phyloP scores from a whole-genome alignment of 1,140 invertebrate species.

The Habropoda laboriosa region DNA sequence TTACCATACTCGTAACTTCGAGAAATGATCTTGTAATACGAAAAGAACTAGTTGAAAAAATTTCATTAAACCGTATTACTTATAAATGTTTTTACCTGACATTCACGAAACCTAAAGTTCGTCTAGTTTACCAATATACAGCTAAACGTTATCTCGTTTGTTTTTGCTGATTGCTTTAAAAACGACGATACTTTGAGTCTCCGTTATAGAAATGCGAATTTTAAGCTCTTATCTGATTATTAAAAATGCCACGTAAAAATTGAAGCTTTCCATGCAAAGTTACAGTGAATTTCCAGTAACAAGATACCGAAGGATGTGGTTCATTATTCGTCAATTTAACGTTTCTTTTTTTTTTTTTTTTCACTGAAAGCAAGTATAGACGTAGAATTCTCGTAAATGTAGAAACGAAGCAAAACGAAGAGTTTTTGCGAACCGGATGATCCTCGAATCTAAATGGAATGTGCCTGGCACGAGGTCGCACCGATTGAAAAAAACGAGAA shows the following conservation, averaged over 20 bases:
- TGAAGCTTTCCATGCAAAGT: background rate
- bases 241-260: background rate
- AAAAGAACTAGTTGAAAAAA: too few relatives aligned
- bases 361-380: too few relatives aligned
- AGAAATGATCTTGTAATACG: background rate
- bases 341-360: too few relatives aligned
- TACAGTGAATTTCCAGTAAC: background rate
- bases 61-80: background rate
- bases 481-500: background rate
- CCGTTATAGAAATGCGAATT: background rate
- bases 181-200: background rate
- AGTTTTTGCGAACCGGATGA: background rate
- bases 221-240: background rate
- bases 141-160: background rate
- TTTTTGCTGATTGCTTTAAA: background rate
- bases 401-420: background rate
- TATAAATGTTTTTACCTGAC: background rate
- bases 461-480: background rate
- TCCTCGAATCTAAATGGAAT: slow-evolving; percentile 34
- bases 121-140: background rate
- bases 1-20: background rate
- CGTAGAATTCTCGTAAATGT: background rate
- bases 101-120: background rate
- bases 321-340: background rate
- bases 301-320: background rate